These are phyloP conservation scores for Crossocerus cetratus DNA, from an alignment of 2,888 invertebrate species.

Conservation along the genomic window DNA sequence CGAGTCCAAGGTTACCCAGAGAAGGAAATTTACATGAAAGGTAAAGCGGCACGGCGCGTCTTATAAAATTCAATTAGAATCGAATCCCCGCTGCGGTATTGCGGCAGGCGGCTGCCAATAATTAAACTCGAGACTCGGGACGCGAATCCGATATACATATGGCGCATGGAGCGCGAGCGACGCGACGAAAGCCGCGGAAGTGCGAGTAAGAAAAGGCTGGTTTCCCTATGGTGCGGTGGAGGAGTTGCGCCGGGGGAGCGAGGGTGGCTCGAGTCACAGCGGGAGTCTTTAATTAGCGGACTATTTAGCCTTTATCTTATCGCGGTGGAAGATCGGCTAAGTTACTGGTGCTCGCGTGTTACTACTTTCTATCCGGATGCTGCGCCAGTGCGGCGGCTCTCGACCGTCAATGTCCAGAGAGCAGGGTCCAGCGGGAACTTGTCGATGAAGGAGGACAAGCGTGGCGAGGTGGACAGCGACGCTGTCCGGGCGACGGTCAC, in stretches of 20 bases:
- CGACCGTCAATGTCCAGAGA: no score
- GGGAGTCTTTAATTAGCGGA: conserved; percentile 54
- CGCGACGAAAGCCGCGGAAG: neutral
- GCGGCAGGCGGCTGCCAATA: conserved; percentile 34
- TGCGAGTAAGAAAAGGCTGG: conserved; percentile 16
- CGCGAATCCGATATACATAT: conserved; percentile 27
- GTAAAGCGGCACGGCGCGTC: no score
- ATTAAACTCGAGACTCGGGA: conserved; percentile 8
- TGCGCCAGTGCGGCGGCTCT: conserved; percentile 4
- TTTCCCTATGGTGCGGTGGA: conserved; percentile 28
- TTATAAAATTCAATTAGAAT: conserved; percentile 47
- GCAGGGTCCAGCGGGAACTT: neutral
- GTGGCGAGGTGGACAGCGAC: conserved; percentile 22
- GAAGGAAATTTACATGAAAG: no score
- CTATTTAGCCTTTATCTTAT: conserved; percentile 60
- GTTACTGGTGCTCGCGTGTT: conserved; percentile 46
- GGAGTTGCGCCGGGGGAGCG: conserved; percentile 10
- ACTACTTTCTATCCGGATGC: conserved; percentile 45
- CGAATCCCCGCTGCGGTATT: conserved; percentile 25
- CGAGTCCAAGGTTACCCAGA: no score
- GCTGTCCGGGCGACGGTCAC: conserved; percentile 32
- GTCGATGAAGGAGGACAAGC: conserved; percentile 9
- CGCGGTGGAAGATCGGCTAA: conserved; percentile 50
- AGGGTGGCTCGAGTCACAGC: conserved; percentile 41
- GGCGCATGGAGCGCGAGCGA: conserved; percentile 14